Evolutionary conservation across 2,113 vertebrate genomes (phyloP).

Genomic region (Phrynosoma platyrhinos): DNA sequence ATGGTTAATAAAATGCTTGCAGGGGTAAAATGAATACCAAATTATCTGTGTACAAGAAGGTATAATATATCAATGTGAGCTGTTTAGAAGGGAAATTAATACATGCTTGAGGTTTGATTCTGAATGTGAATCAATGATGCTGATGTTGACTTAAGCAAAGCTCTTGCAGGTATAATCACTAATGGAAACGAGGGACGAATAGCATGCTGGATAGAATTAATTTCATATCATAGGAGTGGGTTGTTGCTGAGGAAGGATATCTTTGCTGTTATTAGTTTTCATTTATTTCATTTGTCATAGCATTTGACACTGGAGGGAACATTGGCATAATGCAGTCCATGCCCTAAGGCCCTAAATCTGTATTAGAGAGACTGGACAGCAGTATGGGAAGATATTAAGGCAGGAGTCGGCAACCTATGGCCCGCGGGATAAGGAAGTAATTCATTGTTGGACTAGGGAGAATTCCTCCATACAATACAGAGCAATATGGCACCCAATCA

Average conservation of each 20-base stretch:
- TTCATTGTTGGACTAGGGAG: not conserved
- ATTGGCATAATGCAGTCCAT: not conserved
- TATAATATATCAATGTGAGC: constrained; percentile 29
- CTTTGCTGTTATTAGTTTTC: not conserved
- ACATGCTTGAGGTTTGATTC: not conserved
- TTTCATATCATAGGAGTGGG: not conserved
- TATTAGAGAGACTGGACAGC: not conserved
- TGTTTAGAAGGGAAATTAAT: constrained; percentile 36
- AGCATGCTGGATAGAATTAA: constrained; percentile 15
- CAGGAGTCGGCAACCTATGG: too few relatives aligned
- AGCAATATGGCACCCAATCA: not conserved
- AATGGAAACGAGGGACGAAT: not conserved
- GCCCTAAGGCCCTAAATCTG: not conserved
- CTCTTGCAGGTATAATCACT: constrained; percentile 1
- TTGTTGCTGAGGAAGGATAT: constrained; percentile 2
- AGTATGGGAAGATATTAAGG: not conserved
- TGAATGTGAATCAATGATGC: not conserved
- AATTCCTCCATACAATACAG: not conserved
- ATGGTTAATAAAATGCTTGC: constrained; percentile 59
- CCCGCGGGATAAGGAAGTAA: too few relatives aligned
- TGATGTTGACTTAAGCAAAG: not conserved
- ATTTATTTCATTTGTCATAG: not conserved
- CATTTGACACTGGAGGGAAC: not conserved
- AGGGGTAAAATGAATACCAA: constrained; percentile 49
- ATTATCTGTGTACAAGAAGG: constrained; percentile 54